Percentiles rank a stretch among this genome's conserved stretches.
phyloP scores from a whole-genome alignment of 2,888 invertebrate genomes.

The Corythucha ciliata region DNA sequence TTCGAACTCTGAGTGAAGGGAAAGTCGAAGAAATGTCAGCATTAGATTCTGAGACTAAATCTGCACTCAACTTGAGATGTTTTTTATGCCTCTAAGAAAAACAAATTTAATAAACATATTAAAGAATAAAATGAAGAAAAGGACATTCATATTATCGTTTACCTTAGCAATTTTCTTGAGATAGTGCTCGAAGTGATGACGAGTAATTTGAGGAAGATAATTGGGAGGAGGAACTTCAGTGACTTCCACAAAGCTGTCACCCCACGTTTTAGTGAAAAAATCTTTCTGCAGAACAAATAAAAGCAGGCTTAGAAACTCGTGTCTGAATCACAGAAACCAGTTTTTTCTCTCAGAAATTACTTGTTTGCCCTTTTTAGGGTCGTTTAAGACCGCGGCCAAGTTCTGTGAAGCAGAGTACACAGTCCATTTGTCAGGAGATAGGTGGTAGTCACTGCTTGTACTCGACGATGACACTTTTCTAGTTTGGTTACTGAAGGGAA shows the following conservation, averaged over 20 bases:
- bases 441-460: conserved; percentile 29
- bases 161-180: conserved; percentile 59
- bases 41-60: conserved; percentile 33
- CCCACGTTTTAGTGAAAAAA: conserved; percentile 97
- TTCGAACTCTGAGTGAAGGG: conserved; percentile 43
- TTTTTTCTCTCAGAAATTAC: conserved; percentile 41
- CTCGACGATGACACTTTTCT: conserved; percentile 41
- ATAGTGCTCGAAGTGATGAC: conserved; percentile 79
- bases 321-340: not conserved
- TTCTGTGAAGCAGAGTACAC: conserved; percentile 87
- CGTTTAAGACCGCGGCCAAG: conserved; percentile 89
- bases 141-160: conserved; percentile 22
- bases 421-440: too few relatives aligned
- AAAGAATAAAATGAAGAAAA: conserved; percentile 9
- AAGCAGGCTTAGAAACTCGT: not conserved
- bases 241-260: conserved; percentile 84
- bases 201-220: conserved; percentile 71
- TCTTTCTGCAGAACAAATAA: conserved; percentile 44
- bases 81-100: conserved; percentile 44
- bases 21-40: conserved; percentile 43
- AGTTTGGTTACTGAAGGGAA: conserved; percentile 4
- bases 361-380: conserved; percentile 85
- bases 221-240: conserved; percentile 65
- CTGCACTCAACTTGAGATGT: conserved; percentile 43
- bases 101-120: conserved; percentile 26